Evolutionary conservation across 2,797 vertebrate genomes (phyloP), one percentile per base, ranked within the genome.

Genomic region (Myiothlypis chrysogaster): DNA sequence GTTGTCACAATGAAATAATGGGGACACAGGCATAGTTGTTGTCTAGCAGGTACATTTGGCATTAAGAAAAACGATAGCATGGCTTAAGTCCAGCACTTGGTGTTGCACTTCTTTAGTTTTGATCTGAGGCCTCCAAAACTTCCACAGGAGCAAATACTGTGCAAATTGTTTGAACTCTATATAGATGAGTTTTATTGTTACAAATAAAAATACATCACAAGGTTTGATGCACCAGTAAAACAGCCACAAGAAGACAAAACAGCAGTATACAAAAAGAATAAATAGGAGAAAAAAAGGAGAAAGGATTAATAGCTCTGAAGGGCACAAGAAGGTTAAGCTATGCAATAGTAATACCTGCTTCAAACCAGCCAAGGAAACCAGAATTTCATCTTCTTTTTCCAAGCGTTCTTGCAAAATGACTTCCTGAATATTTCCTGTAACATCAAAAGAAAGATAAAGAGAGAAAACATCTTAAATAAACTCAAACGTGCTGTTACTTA

Each of bases 361-460:
- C 82, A 99, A 98, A 94, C 99, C 99, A 93, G 99, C 99, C 95
- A 99, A 97, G 9, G 99, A 99, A 95, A 99, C 99, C 69, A 99
- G 97, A 84, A 99, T 99, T 97, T 99, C 98, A 93, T 99, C 99
- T 97, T 99, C 99, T 96, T 99, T 99, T 96, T 99, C 98, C 96
- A 99, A 94, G 94, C 98, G 98, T 96, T 99, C 99, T 96, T 99
- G 98, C 69, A 99, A 97, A 95, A 99, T 99, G 70, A 99, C 99
- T 89, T 99, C 99, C 96, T 99, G 99, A 97, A 99, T 99, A 97
- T 99, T 99, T 95, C 98, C 99, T 99, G 95, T 80, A 96, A 97
- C 32, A 84, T 34, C 52, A 79, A 34, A 77, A 94, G 69, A 60
- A 47, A 76, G 23, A 12, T 87, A 19, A 75, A 90, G 30, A 78